Evolutionary conservation across 2,797 vertebrate genomes (phyloP).

Genomic region (Pseudocheirus occidentalis): DNA sequence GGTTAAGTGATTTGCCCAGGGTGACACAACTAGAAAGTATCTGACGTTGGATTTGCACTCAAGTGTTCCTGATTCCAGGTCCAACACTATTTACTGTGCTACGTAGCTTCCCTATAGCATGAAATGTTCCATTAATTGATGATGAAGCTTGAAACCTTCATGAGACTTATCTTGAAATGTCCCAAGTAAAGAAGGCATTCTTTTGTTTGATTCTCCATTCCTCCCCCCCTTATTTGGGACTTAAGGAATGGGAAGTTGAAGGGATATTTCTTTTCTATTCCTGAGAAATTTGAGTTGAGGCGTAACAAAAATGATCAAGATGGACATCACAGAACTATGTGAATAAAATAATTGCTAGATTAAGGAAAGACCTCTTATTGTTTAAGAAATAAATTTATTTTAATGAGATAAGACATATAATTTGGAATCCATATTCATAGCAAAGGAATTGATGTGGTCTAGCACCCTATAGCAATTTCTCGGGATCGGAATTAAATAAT

Average conservation of each 20-base stretch:
- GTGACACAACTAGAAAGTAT: not conserved
- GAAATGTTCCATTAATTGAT: not conserved
- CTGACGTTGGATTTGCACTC: not conserved
- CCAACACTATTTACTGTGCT: too few relatives aligned
- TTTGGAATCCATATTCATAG: not conserved
- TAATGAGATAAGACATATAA: not conserved
- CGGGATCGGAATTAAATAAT: not conserved
- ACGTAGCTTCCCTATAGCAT: not conserved
- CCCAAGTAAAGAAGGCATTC: not conserved
- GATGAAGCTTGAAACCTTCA: not conserved
- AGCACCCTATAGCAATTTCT: not conserved
- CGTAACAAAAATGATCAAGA: not conserved
- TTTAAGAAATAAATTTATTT: not conserved
- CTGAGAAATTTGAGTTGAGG: not conserved
- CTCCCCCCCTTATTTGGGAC: not conserved
- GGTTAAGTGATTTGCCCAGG: not conserved
- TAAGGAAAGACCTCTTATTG: not conserved
- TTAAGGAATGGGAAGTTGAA: not conserved
- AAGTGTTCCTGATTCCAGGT: not conserved
- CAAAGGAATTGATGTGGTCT: not conserved
- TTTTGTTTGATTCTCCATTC: too few relatives aligned
- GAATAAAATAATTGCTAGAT: not conserved
- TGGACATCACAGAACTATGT: accelerated
- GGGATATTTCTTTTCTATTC: not conserved
- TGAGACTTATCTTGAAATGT: not conserved